phyloP scores from a whole-genome alignment of 2,113 vertebrate species.

The Tetrax tetrax region DNA sequence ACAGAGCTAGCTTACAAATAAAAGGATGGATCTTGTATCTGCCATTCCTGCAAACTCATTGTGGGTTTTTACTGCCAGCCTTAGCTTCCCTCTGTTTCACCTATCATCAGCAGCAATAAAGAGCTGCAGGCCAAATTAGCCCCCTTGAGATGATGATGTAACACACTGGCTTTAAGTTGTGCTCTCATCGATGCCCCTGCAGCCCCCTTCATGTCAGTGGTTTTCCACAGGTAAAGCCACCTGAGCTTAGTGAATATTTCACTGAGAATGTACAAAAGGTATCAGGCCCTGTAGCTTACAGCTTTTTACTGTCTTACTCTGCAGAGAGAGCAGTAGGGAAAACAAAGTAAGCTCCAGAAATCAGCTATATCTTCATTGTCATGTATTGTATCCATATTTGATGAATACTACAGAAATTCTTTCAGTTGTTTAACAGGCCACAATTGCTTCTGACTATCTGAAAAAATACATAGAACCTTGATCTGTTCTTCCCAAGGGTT shows the following conservation, averaged over 20 bases:
- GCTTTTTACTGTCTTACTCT: neutral
- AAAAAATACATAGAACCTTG: neutral
- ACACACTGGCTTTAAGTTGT: neutral
- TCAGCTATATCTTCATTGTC: neutral
- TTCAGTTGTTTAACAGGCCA: neutral
- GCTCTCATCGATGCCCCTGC: neutral
- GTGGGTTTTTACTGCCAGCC: neutral
- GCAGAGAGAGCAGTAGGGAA: neutral
- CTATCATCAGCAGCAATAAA: neutral
- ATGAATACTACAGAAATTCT: neutral
- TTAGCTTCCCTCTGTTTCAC: neutral
- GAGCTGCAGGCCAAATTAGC: conserved; percentile 7
- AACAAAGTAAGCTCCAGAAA: neutral
- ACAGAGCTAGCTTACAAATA: neutral
- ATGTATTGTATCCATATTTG: neutral
- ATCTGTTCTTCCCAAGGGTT: neutral
- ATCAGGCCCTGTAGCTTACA: neutral
- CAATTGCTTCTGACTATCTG: neutral
- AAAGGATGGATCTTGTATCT: neutral
- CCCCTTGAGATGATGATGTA: neutral
- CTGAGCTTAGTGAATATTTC: neutral
- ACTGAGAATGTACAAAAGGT: neutral
- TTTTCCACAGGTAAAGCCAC: neutral
- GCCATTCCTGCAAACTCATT: neutral
- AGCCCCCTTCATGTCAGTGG: neutral